These are phyloP conservation scores for Mesocentrotus franciscanus DNA, from an alignment of 53 echinoderm and acorn worm genomes.

Conservation along the genomic window DNA sequence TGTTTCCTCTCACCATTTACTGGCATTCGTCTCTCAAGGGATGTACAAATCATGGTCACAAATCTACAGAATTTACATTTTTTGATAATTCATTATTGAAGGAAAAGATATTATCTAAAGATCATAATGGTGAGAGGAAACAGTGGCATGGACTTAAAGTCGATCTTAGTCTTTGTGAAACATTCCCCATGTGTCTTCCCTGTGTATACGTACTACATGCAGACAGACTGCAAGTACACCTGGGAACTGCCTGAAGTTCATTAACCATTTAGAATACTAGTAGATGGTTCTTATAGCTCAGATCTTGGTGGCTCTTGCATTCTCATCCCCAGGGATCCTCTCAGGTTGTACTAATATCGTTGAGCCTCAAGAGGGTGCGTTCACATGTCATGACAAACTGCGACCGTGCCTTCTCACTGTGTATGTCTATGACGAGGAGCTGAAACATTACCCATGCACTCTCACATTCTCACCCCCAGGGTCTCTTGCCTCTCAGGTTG, in stretches of 20 bases:
- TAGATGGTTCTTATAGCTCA: conserved; percentile 2
- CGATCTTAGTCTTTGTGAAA: too few species aligned
- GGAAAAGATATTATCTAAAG: too few species aligned
- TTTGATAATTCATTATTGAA: too few species aligned
- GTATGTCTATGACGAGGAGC: neutral
- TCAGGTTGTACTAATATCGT: neutral
- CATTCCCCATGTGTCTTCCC: neutral
- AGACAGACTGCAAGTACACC: neutral
- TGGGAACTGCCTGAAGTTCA: neutral
- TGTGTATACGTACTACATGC: neutral
- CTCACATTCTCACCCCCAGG: neutral
- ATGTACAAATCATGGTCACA: too few species aligned
- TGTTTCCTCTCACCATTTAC: too few species aligned
- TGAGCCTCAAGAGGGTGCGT: neutral
- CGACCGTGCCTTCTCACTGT: too few species aligned
- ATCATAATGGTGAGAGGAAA: too few species aligned
- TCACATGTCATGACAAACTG: neutral
- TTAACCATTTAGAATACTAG: neutral
- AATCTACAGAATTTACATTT: too few species aligned
- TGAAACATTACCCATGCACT: neutral
- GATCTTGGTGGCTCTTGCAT: neutral
- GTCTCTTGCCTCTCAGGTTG: neutral
- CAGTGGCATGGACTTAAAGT: too few species aligned
- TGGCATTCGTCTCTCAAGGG: too few species aligned
- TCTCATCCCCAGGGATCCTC: neutral